Percentiles rank a stretch among this genome's conserved stretches.
phyloP scores from a whole-genome alignment of 35 echinoderm and acorn worm species.

The Hemicentrotus pulcherrimus region DNA sequence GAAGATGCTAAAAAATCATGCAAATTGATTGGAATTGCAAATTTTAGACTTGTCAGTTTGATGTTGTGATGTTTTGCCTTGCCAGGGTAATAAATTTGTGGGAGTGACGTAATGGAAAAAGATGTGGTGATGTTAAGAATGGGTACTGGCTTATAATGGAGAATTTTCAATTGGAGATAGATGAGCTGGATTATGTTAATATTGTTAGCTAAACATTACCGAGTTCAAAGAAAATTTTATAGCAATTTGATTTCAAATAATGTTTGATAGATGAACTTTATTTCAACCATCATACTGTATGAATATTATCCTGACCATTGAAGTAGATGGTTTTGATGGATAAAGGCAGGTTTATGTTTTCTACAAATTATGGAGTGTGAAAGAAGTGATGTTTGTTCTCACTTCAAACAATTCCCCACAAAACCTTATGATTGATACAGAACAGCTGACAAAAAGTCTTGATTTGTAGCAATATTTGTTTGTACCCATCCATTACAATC shows the following conservation, averaged over 20 bases:
- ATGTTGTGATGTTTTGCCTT: not conserved
- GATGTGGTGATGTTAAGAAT: not conserved
- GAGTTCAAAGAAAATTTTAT: not conserved
- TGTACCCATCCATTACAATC: not conserved
- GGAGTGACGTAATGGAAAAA: not conserved
- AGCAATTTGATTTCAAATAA: not conserved
- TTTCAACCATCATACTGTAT: no score
- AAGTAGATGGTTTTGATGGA: not conserved
- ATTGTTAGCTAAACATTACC: no score
- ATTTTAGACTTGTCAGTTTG: not conserved
- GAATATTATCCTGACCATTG: not conserved
- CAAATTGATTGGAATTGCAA: not conserved
- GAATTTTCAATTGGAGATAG: not conserved
- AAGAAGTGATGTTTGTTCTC: not conserved
- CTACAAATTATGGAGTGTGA: slow-evolving; percentile 12
- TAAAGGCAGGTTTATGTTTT: not conserved
- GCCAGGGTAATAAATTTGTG: not conserved
- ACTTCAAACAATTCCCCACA: not conserved
- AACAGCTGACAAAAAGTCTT: not conserved
- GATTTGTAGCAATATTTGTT: not conserved
- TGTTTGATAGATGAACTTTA: not conserved
- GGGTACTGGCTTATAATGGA: not conserved
- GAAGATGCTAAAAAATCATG: not conserved
- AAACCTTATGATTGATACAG: not conserved
- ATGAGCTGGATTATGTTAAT: not conserved